Percentiles rank a stretch among this genome's conserved stretches.
Evolutionary conservation across 1,140 invertebrate genomes (phyloP).

Genomic region (Cardiocondyla obscurior): DNA sequence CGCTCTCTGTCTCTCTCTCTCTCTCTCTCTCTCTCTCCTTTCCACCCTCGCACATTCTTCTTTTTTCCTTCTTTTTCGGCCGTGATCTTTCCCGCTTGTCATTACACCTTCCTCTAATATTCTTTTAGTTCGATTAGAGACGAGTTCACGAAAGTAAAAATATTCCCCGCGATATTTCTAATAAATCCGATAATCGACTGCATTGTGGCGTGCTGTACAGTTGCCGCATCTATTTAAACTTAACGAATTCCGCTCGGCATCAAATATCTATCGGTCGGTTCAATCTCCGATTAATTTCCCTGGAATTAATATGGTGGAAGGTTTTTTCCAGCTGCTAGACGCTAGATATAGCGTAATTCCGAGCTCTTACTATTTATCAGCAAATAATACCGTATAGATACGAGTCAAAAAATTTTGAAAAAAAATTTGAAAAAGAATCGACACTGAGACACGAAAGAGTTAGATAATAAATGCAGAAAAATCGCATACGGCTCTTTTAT

Average conservation of each 20-base stretch:
- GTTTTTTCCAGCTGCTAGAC: constrained; percentile 14
- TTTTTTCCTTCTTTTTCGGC: not conserved
- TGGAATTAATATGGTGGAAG: constrained; percentile 19
- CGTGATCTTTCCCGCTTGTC: not conserved
- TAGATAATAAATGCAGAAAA: no score
- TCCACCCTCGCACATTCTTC: not conserved
- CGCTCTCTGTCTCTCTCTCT: not conserved
- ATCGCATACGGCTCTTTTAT: not conserved
- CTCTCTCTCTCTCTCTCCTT: not conserved
- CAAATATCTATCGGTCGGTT: constrained; percentile 38
- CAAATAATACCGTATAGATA: constrained; percentile 23
- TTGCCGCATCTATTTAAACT: constrained; percentile 50
- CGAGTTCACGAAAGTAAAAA: constrained; percentile 50
- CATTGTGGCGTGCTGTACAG: constrained; percentile 39
- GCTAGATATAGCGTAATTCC: not conserved
- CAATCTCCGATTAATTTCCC: constrained; percentile 47
- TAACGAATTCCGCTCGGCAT: constrained; percentile 52
- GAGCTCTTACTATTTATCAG: constrained; percentile 31
- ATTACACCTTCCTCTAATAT: constrained; percentile 38
- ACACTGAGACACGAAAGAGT: no score
- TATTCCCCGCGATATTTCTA: constrained; percentile 46
- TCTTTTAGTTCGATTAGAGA: constrained; percentile 40
- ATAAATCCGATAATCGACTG: constrained; percentile 54
- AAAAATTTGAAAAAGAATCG: no score
- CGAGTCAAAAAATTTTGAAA: not conserved